A percentile compares a stretch with the other conserved stretches of the same genome.
These are phyloP conservation scores for Clarias laeviceps DNA, from an alignment of 2,797 vertebrate species.

Conservation along the genomic window DNA sequence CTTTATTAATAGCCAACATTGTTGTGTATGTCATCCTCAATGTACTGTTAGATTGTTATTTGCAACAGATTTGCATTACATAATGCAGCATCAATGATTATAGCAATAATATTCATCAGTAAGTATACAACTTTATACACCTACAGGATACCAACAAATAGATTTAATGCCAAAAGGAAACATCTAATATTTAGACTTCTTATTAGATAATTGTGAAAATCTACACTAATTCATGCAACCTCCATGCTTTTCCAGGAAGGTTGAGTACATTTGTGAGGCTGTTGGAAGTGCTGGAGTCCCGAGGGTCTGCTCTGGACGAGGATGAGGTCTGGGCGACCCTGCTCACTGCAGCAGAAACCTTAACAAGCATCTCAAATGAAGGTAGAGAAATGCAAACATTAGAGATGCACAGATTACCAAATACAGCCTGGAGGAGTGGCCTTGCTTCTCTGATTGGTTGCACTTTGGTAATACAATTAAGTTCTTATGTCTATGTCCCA, in stretches of 20 bases:
- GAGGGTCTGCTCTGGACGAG: conserved; percentile 83
- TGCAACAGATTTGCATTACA: not conserved
- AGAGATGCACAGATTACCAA: too few species aligned
- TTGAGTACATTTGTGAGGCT: conserved; percentile 87
- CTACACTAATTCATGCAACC: not conserved
- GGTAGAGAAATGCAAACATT: conserved; percentile 63
- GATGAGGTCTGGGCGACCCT: conserved; percentile 89
- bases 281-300: conserved; percentile 83
- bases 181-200: not conserved
- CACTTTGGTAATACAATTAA: too few species aligned
- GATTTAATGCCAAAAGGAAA: not conserved
- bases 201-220: not conserved
- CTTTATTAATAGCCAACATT: not conserved
- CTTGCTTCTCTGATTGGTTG: too few species aligned
- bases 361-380: conserved; percentile 79
- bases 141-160: not conserved
- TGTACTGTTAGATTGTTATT: not conserved
- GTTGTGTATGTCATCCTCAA: not conserved
- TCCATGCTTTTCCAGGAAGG: conserved; percentile 48
- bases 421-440: too few species aligned
- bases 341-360: conserved; percentile 71
- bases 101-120: not conserved
- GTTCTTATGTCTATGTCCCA: too few species aligned
- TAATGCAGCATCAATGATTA: not conserved
- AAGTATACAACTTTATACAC: not conserved